A percentile compares a stretch with the other conserved stretches of the same genome.
These are phyloP conservation scores for Acanthosoma haemorrhoidale DNA, from an alignment of 2,888 invertebrate genomes.

Conservation along the genomic window DNA sequence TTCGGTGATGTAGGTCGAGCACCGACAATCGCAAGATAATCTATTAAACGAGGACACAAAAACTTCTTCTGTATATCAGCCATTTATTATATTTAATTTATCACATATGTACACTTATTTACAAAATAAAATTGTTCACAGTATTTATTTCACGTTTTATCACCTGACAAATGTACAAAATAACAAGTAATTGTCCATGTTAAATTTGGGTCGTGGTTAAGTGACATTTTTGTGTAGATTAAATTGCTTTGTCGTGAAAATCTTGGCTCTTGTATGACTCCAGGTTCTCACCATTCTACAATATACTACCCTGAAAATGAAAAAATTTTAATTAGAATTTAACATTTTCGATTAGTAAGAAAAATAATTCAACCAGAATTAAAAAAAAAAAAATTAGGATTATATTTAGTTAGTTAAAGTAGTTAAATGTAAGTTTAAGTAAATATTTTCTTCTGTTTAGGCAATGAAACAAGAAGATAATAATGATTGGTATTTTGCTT, in stretches of 20 bases:
- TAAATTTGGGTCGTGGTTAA: conserved; percentile 29
- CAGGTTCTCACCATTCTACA: conserved; percentile 20
- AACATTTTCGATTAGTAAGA: neutral
- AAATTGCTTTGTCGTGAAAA: conserved; percentile 13
- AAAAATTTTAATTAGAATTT: neutral
- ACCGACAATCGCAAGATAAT: conserved; percentile 96
- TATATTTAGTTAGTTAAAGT: neutral
- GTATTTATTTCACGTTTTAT: conserved; percentile 21
- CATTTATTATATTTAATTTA: conserved; percentile 26
- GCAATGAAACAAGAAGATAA: neutral
- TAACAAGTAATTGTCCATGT: conserved; percentile 30
- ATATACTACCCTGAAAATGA: neutral
- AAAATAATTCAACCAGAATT: neutral
- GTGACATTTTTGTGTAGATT: conserved; percentile 23
- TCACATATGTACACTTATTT: conserved; percentile 24
- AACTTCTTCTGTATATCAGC: conserved; percentile 68
- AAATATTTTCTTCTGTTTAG: too few species aligned
- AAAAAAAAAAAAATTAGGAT: neutral
- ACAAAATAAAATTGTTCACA: neutral
- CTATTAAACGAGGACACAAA: conserved; percentile 80
- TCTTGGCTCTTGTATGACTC: conserved; percentile 29
- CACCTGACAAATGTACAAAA: conserved; percentile 29
- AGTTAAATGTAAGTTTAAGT: neutral
- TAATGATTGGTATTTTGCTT: neutral
- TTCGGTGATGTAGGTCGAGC: conserved; percentile 65